Conservation (phyloP, 2,113 vertebrate genomes). For the Chunga burmeisteri region DNA sequence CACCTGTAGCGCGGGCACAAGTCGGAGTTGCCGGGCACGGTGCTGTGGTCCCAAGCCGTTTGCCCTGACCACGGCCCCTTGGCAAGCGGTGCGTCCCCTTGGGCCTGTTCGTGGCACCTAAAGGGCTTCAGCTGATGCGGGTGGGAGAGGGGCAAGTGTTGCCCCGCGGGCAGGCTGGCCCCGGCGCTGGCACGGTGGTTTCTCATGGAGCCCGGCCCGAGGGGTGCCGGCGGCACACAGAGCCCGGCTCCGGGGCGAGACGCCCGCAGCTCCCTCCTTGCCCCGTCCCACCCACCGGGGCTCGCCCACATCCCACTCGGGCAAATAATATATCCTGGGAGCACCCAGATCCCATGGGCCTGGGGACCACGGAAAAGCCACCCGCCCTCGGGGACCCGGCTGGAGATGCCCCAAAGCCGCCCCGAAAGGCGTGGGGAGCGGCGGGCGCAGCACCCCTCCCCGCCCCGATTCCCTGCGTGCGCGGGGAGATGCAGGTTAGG, state of each 20-base stretch:
- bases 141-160: neutral
- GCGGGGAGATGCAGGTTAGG: neutral
- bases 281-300: neutral
- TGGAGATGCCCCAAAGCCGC: neutral
- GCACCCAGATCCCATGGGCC: neutral
- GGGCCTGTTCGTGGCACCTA: neutral
- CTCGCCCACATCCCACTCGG: neutral
- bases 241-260: neutral
- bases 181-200: accelerated
- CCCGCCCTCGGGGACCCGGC: neutral
- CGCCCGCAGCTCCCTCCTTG: neutral
- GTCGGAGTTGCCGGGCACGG: accelerated
- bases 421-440: accelerated
- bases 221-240: neutral
- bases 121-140: neutral
- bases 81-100: neutral
- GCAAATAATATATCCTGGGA: neutral
- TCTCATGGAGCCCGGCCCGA: too few species aligned
- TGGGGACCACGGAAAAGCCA: accelerated
- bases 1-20: accelerated
- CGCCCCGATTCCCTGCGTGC: neutral
- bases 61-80: accelerated
- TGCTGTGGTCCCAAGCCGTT: accelerated
- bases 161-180: neutral
- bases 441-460: neutral